Evolutionary conservation across 64 coral and sea anemone species (phyloP), one percentile per base, ranked within the genome.

Genomic region (Montipora efflorescens): DNA sequence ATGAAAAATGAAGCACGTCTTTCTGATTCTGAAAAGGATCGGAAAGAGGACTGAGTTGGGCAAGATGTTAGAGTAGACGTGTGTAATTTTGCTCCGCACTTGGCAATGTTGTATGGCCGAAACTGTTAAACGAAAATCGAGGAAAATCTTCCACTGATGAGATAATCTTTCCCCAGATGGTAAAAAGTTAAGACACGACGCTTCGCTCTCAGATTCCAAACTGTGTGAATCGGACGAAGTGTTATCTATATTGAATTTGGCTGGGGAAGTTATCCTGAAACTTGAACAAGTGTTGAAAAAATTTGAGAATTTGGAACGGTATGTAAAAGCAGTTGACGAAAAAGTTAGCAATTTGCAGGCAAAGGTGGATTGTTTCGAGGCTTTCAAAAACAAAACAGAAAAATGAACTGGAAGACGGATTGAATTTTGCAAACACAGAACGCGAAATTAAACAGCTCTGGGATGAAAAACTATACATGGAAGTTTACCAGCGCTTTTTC

Each of bases 41-140:
- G 4, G 51, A 8, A 0, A 1, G 51, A 53, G 8, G 51, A 53
- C 51, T 69, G 67, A 15, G 67, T 69, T 5, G n/a, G 67, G 67
- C 67, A 69, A 69, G 67, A 69, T 69, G 67, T 69, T 15, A 15
- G 67, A 69, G 67, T 18, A 69, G 67, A 69, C 8, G 67, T 69
- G 67, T 69, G 67, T 69, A 15, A 69, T 69, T 69, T 69, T 69
- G 67, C 67, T 69, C 67, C 13, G 14, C n/a, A 18, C 67, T 69
- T 69, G 67, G 67, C 67, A 69, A 69, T 20, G 14, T 69, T 69
- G 67, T 69, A 69, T 70, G 67, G 67, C 67, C 67, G 67, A 70
- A 70, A 70, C n/a, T 70, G 14, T 70, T 21, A 70, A 70, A 70
- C 67, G 67, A 70, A 70, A 19, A 70, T 70, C 16, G 15, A 70